Conservation (phyloP, 2,113 vertebrate genomes). For the Piaya cayana region DNA sequence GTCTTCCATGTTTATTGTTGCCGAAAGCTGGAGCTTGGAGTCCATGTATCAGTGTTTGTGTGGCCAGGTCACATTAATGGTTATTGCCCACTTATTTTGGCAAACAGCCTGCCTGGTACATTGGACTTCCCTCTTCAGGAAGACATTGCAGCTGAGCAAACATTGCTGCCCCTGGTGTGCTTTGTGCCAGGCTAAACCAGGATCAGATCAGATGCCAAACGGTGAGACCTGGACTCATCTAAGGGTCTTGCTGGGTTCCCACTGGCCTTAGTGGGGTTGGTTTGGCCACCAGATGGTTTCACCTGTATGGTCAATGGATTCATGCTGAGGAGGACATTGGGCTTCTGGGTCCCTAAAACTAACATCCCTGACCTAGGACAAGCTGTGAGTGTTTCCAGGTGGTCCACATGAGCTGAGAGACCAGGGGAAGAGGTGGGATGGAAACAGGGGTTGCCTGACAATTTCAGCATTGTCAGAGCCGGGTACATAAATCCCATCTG, state of each 20-base stretch:
- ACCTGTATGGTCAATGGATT: not conserved
- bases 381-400: not conserved
- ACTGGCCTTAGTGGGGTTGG: not conserved
- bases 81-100: not conserved
- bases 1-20: not conserved
- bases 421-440: not conserved
- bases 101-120: not conserved
- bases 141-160: accelerated
- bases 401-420: not conserved
- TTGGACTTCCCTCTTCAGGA: not conserved
- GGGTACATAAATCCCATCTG: not conserved
- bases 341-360: not conserved
- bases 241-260: not conserved
- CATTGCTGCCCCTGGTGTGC: accelerated
- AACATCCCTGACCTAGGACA: not conserved
- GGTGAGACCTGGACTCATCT: not conserved
- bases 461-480: accelerated
- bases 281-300: not conserved
- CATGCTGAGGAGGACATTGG: not conserved
- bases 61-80: accelerated
- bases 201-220: not conserved
- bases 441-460: not conserved
- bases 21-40: not conserved
- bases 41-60: not conserved
- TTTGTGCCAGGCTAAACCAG: not conserved